Evolutionary conservation across 2,113 vertebrate genomes (phyloP), one percentile per base, ranked within the genome.

Genomic region (Malaclemys terrapin): DNA sequence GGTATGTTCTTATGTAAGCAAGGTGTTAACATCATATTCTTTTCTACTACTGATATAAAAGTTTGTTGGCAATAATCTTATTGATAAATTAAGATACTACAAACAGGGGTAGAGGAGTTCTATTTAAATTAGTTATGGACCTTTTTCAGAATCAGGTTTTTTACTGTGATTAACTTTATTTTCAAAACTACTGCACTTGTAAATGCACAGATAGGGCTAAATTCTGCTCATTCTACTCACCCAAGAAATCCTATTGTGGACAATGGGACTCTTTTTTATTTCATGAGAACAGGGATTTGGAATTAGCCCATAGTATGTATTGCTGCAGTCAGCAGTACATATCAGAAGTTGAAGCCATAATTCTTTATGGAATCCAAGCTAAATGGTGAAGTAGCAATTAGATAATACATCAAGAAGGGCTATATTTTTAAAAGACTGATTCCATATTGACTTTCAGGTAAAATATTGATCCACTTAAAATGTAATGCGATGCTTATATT

Each of bases 391-490:
- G 42, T 65, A 80, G 62, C 17, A 95, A 91, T 93, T 89, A 82
- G 69, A 56, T 62, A 31, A 54, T 69, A 84, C 47, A 87, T 88
- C 54, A 56, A 80, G 69, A 88, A 80, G 82, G 38, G 35, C 69
- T 78, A 52, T 35, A 62, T 50, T 84, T 80, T 72, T 85, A 76
- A 90, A 72, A 91, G 72, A 76, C 35, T 82, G 82, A 88, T 59
- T 90, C 72, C 47, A 50, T 83, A 79, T 81, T 82, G 62, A 93
- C 78, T 72, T 96, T 62, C 84, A 85, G 87, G 57, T 49, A 16
- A 57, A 20, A n/a, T 84, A 86, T 81, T 88, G 84, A 89, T 97
- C 56, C 54, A 87, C 82, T 93, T 89, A 69, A 96, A 86, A 91
- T 62, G 53, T 81, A 95, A 80, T 91, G 81, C 45, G 84, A 3